Conservation (phyloP, 2,888 invertebrate genomes). For the Oscheius sp. region DNA sequence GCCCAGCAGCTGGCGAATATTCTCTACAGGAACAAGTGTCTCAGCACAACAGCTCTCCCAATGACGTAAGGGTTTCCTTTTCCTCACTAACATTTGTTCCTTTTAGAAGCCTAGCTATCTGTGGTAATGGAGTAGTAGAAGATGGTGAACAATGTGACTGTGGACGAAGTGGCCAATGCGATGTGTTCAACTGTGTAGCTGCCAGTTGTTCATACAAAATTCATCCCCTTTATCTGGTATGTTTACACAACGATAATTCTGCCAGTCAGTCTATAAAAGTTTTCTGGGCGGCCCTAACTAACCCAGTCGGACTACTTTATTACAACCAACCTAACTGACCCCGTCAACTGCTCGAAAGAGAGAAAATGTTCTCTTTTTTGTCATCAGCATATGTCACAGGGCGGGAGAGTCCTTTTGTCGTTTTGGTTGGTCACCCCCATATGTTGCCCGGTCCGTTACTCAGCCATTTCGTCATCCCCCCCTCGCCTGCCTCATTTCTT, state of each 20-base stretch:
- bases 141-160: conserved; percentile 66
- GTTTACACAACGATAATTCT: conserved; percentile 15
- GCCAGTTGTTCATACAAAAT: conserved; percentile 52
- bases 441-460: conserved; percentile 1
- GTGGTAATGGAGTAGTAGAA: conserved; percentile 35
- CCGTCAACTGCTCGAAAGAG: too few relatives aligned
- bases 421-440: too few relatives aligned
- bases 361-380: too few relatives aligned
- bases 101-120: conserved; percentile 22
- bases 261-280: too few relatives aligned
- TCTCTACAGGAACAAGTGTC: conserved; percentile 62
- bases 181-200: conserved; percentile 58
- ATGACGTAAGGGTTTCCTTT: conserved; percentile 4
- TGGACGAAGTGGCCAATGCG: conserved; percentile 53
- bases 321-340: too few relatives aligned
- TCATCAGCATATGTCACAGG: too few relatives aligned
- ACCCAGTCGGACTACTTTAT: too few relatives aligned
- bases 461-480: background rate
- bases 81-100: too few relatives aligned
- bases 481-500: too few relatives aligned
- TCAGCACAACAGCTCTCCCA: conserved; percentile 29
- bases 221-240: conserved; percentile 49
- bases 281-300: too few relatives aligned
- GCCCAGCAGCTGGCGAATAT: conserved; percentile 65
- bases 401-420: too few relatives aligned